These are phyloP conservation scores for Lepilemur ruficaudatus DNA, from an alignment of 2,797 vertebrate genomes.

Conservation along the genomic window DNA sequence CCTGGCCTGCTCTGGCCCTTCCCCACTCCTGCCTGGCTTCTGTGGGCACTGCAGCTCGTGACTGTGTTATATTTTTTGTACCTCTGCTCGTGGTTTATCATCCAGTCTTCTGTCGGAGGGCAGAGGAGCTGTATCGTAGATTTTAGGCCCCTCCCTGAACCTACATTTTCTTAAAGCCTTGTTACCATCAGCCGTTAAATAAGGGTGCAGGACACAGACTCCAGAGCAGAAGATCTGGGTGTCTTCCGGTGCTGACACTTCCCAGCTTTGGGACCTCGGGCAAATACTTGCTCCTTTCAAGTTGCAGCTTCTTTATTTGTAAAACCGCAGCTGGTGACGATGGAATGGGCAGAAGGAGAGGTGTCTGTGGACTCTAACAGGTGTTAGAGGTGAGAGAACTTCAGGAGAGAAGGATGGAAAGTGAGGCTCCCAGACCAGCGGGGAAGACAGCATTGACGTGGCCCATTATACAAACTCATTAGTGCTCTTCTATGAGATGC, in stretches of 20 bases:
- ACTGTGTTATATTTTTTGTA: background rate
- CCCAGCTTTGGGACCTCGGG: background rate
- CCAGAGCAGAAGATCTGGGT: background rate
- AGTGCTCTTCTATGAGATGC: background rate
- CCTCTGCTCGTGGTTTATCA: background rate
- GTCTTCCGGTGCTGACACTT: background rate
- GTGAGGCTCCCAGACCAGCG: rapidly evolving
- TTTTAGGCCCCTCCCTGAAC: background rate
- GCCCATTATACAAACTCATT: rapidly evolving
- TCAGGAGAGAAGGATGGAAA: no score
- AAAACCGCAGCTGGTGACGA: background rate
- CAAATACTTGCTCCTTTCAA: background rate
- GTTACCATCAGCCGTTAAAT: background rate
- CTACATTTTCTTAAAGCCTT: background rate
- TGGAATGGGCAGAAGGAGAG: background rate
- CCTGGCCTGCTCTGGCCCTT: no score
- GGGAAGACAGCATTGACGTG: background rate
- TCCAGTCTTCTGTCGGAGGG: background rate
- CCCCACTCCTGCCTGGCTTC: background rate
- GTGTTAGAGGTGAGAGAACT: background rate
- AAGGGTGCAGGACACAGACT: background rate
- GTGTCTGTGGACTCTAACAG: background rate
- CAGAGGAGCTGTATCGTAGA: background rate
- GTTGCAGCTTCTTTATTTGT: background rate
- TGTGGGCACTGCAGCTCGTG: background rate